Evolutionary conservation across 2,888 invertebrate genomes (phyloP), one percentile per base, ranked within the genome.

Genomic region (Scaptodrosophila latifasciaeformis): DNA sequence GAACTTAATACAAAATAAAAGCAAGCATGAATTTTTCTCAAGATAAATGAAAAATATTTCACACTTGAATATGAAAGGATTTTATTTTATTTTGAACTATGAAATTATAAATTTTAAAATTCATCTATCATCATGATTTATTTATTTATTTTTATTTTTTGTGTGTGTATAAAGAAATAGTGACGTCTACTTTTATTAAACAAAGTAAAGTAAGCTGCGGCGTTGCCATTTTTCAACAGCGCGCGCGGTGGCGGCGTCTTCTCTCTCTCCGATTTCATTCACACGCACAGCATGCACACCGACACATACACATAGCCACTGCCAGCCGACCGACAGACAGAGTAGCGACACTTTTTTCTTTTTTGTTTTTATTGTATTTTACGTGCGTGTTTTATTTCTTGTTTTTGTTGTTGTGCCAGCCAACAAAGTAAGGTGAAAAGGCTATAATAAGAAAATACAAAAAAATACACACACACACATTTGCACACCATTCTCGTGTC

Each of bases 171-270:
- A 49, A 51, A 43, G 56, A n/a, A n/a, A n/a, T 60, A 55, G 52
- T 67, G 70, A 67, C 65, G 67, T 70, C 54, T 61, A 55, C 60
- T 59, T 30, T 43, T 44, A 37, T 54, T n/a, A 17, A 3, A 17
- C 29, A 47, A 48, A 58, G 10, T n/a, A 42, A 42, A 47, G 21
- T 21, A 21, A 57, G 39, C 39, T 67, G 79, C 76, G 58, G 39
- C 50, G 82, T 81, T 82, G 80, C 82, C 80, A 61, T 51, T 67
- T 81, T 72, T 74, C 70, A 58, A 57, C 52, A 60, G n/a, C 60
- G 44, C 59, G 39, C 13, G 52, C 60, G 31, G 55, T 50, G 48
- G 48, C 29, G 30, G 50, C 47, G 40, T 52, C 37, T 49, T 18
- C 17, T 21, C 56, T 58, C 54, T 47, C 18, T 54, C 43, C 52